phyloP scores from a whole-genome alignment of 2,113 vertebrate genomes.

The Trochalopteron elliotii region DNA sequence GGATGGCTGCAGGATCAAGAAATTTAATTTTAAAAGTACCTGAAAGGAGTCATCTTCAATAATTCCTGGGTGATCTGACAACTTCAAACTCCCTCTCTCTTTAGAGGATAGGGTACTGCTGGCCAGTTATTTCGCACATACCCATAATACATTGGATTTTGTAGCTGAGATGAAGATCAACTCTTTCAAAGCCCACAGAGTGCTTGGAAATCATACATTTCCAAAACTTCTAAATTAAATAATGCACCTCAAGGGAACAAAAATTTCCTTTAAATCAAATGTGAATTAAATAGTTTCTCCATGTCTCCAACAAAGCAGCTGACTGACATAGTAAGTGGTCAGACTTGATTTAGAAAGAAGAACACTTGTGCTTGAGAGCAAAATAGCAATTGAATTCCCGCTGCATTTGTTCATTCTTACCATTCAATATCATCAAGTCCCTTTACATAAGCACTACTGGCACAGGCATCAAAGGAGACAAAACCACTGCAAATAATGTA shows the following conservation, averaged over 20 bases:
- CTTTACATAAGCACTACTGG: constrained; percentile 37
- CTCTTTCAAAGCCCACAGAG: background rate
- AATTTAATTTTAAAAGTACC: background rate
- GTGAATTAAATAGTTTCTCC: constrained; percentile 1
- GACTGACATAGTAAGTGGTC: constrained; percentile 44
- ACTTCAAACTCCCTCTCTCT: background rate
- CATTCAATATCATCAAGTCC: constrained; percentile 39
- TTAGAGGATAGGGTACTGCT: background rate
- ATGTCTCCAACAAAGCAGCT: background rate
- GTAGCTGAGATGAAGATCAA: background rate
- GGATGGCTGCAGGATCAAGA: background rate
- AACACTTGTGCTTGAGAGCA: constrained; percentile 52
- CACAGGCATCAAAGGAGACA: constrained; percentile 49
- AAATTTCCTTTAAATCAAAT: constrained; percentile 33
- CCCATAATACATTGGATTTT: background rate
- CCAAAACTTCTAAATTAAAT: constrained; percentile 9
- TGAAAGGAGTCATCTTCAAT: background rate
- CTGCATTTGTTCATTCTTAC: constrained; percentile 55
- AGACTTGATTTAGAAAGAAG: constrained; percentile 58
- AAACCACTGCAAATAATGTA: constrained; percentile 29
- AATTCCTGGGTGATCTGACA: background rate
- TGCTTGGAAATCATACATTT: background rate
- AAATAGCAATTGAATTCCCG: constrained; percentile 51
- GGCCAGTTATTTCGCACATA: background rate
- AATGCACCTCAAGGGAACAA: background rate